Conservation (phyloP, 2,888 invertebrate genomes). For the Invenusta paracnida region DNA sequence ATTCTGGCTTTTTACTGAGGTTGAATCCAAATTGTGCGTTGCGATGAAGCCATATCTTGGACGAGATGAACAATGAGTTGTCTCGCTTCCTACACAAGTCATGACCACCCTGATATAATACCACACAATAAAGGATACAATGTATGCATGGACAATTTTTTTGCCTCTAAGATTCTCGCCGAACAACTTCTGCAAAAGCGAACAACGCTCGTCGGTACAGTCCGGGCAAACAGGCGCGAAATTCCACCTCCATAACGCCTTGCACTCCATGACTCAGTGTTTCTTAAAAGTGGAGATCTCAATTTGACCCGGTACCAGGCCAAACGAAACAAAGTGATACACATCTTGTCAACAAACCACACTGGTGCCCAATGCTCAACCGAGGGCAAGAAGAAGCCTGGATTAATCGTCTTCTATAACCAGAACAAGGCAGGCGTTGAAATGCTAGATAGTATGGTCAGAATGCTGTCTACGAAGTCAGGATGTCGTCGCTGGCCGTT, state of each 20-base stretch:
- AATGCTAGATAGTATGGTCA: not conserved
- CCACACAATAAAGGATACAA: not conserved
- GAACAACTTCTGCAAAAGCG: not conserved
- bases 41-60: not conserved
- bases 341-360: not conserved
- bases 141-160: not conserved
- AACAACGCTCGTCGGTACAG: not conserved
- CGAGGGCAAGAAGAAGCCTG: not conserved
- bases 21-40: not conserved
- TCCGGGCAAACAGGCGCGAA: not conserved
- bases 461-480: not conserved
- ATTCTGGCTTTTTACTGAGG: not conserved
- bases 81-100: not conserved
- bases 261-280: no score
- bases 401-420: not conserved
- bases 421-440: not conserved
- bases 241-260: not conserved
- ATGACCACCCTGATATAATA: not conserved
- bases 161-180: not conserved
- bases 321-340: not conserved
- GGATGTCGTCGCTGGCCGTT: not conserved
- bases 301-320: not conserved
- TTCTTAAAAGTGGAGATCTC: not conserved
- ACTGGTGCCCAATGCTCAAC: not conserved
- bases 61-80: not conserved